Base-by-base conservation (phyloP, 2,113 vertebrate species). In the Girardinichthys multiradiatus region DNA sequence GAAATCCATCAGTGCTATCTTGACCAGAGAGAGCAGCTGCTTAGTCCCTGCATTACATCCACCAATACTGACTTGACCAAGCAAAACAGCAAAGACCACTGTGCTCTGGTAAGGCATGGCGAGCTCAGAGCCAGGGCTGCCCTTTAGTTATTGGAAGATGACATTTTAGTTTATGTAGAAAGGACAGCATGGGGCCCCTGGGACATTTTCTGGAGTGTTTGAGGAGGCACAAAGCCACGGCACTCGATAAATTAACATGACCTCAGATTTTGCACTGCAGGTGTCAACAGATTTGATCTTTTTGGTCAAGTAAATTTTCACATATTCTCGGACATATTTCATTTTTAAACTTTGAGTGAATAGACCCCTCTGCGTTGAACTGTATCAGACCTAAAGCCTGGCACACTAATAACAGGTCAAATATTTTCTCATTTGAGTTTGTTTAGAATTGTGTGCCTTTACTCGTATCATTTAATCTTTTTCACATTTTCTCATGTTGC, bases 1-100 rank as follows among this genome's bases (percentile, higher is more conserved):
- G 97, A 99, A 89, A 95, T 99, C 77, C 98, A 99, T 89, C 96
- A 96, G 13, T 98, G 97, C 90, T 99, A 99, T 89, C 95, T 98
- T 1, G 96, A 97, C 81, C 98, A 99, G 91, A 94, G 98, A 85
- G 96, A 97, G 64, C 94, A 95, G 77, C 94, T 99, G 21, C 92
- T 99, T 68, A 92, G 95, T 28, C 98, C 98, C 17, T 97, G 97
- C 80, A 99, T 99, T 4, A 92, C 95, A 42, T 96, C 95, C 88
- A 98, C 97, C 80, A 97, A 99, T 75, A 95, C 95, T 27, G 98
- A 99, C 80, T 92, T 99, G 86, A 98, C 97, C 80, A 96, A 93
- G 90, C 96, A 96, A 82, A 98, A 97, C 92, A 96, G 95, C 90
- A 97, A 96, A 92, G 98, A 99, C 90, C 98, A 99, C 87, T 99